phyloP scores from a whole-genome alignment of 2,888 invertebrate species.

The Silvanus unidentatus region DNA sequence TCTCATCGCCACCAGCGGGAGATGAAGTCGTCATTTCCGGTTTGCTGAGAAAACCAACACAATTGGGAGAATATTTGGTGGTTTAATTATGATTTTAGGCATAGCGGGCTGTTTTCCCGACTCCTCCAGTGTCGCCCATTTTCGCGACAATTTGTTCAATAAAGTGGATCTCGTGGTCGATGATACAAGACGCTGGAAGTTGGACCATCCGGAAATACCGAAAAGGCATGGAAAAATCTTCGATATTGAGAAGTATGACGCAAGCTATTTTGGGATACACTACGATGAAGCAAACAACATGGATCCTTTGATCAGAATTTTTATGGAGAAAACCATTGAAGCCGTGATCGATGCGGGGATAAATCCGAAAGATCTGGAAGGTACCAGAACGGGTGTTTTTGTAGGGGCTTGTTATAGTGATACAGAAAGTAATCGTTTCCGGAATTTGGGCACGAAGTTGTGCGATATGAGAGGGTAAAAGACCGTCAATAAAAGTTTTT shows the following conservation, averaged over 20 bases:
- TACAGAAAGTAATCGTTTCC: slow-evolving; percentile 49
- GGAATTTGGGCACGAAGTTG: no score
- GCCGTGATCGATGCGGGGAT: slow-evolving; percentile 58
- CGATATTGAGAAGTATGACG: slow-evolving; percentile 51
- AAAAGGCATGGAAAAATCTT: slow-evolving; percentile 61
- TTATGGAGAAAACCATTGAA: slow-evolving; percentile 57
- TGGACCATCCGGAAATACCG: slow-evolving; percentile 55
- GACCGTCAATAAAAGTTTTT: no score
- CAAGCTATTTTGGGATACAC: slow-evolving; percentile 47
- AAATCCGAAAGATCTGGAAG: slow-evolving; percentile 64
- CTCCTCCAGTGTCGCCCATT: slow-evolving; percentile 65
- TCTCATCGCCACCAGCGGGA: slow-evolving; percentile 54
- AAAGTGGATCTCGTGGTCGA: slow-evolving; percentile 80
- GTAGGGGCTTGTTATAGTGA: slow-evolving; percentile 74
- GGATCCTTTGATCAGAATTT: slow-evolving; percentile 53
- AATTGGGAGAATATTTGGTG: slow-evolving; percentile 2
- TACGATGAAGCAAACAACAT: slow-evolving; percentile 53
- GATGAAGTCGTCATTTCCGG: slow-evolving; percentile 65
- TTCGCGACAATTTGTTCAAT: slow-evolving; percentile 64
- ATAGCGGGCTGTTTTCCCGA: slow-evolving; percentile 71
- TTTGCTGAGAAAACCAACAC: slow-evolving; percentile 5
- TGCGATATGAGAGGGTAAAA: no score
- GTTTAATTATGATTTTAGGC: slow-evolving; percentile 19
- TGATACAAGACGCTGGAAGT: slow-evolving; percentile 70
- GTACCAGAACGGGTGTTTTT: slow-evolving; percentile 73